These are phyloP conservation scores for Molorchus minor DNA, from an alignment of 2,888 invertebrate genomes.

Conservation along the genomic window DNA sequence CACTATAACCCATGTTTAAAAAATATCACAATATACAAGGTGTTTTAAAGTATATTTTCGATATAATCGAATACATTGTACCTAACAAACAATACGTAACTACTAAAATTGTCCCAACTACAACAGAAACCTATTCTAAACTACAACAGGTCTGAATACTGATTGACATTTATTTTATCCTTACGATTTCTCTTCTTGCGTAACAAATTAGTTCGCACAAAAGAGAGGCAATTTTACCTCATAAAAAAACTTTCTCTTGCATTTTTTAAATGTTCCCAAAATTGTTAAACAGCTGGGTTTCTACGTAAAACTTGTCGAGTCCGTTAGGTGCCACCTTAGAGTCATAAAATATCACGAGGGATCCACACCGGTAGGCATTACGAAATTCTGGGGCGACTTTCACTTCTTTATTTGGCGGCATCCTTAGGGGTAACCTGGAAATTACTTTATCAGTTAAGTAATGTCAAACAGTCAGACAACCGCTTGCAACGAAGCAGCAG, in stretches of 20 bases:
- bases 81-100: too few relatives aligned
- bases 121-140: too few relatives aligned
- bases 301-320: conserved; percentile 25
- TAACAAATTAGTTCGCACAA: conserved; percentile 34
- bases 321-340: conserved; percentile 30
- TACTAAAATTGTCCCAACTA: neutral
- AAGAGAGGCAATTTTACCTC: conserved; percentile 6
- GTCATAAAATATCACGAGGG: conserved; percentile 36
- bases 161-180: conserved; percentile 3
- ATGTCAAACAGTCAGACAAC: conserved; percentile 7
- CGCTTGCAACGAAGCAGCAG: neutral
- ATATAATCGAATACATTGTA: too few relatives aligned
- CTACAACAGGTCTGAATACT: too few relatives aligned
- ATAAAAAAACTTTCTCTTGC: conserved; percentile 45
- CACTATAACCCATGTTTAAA: too few relatives aligned
- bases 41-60: too few relatives aligned
- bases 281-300: conserved; percentile 34
- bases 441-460: conserved; percentile 27
- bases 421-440: conserved; percentile 21
- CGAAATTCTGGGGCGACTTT: conserved; percentile 44
- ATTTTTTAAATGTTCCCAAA: conserved; percentile 38
- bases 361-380: conserved; percentile 30
- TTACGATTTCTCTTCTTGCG: conserved; percentile 34
- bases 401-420: conserved; percentile 33
- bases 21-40: too few relatives aligned